These are phyloP conservation scores for Hyposmocoma kahamanoa DNA, from an alignment of 1,140 invertebrate species.

Conservation along the genomic window DNA sequence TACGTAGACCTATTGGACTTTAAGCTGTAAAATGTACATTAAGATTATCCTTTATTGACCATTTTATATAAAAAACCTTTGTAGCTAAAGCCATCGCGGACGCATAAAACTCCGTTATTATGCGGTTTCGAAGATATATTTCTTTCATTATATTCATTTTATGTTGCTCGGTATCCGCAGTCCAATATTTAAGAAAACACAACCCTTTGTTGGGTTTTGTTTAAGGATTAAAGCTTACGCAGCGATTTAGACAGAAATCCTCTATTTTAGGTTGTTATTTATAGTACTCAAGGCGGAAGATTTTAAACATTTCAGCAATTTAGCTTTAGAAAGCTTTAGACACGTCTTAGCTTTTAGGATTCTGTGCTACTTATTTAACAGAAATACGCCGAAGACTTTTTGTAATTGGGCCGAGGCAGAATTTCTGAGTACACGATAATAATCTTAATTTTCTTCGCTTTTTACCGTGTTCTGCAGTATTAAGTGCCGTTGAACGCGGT, in stretches of 20 bases:
- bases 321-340: background rate
- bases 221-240: conserved; percentile 16
- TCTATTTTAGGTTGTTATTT: background rate
- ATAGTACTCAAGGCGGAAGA: background rate
- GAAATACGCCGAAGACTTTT: no score
- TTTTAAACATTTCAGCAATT: background rate
- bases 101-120: background rate
- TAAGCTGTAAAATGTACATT: background rate
- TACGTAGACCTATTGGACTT: no score
- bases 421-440: no score
- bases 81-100: no score
- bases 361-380: background rate
- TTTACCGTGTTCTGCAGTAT: no score
- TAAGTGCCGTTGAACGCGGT: no score
- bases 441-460: no score
- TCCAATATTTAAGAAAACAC: conserved; percentile 17
- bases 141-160: background rate
- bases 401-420: no score
- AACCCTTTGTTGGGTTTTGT: conserved; percentile 15
- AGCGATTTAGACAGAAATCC: conserved; percentile 9
- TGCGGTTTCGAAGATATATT: background rate
- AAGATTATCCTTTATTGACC: background rate
- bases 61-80: background rate
- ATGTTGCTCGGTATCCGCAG: background rate
- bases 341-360: background rate